These are phyloP conservation scores for Cryptocephalus moraei DNA, from an alignment of 2,888 invertebrate species.

Conservation along the genomic window DNA sequence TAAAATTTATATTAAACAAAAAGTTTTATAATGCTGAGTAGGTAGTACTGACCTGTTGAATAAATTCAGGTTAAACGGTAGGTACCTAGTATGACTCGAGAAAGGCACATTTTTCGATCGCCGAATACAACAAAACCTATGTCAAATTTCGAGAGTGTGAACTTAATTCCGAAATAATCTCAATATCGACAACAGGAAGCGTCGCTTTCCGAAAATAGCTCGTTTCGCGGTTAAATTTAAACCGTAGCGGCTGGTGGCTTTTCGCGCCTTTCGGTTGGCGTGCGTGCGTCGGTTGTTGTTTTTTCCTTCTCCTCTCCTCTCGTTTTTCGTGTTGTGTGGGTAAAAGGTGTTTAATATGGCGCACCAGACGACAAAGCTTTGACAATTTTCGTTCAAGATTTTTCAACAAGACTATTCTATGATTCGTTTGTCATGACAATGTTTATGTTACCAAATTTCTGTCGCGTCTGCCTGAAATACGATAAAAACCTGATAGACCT, in stretches of 20 bases:
- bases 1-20: too few relatives aligned
- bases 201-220: too few relatives aligned
- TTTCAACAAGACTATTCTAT: conserved; percentile 14
- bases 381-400: conserved; percentile 23
- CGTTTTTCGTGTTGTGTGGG: conserved; percentile 21
- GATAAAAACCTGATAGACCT: conserved; percentile 32
- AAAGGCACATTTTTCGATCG: too few relatives aligned
- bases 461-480: conserved; percentile 34
- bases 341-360: conserved; percentile 30
- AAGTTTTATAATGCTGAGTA: too few relatives aligned
- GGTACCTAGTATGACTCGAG: too few relatives aligned
- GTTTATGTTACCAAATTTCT: conserved; percentile 34
- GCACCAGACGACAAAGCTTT: conserved; percentile 29
- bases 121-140: too few relatives aligned
- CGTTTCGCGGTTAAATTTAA: conserved; percentile 18
- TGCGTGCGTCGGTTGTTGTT: conserved; percentile 8
- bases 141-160: too few relatives aligned
- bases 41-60: too few relatives aligned
- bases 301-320: conserved; percentile 2
- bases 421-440: conserved; percentile 24
- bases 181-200: too few relatives aligned
- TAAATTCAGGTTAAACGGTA: too few relatives aligned
- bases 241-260: conserved; percentile 14
- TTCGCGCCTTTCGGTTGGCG: conserved; percentile 15
- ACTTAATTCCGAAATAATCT: too few relatives aligned